These are phyloP conservation scores for Chrysodeixis includens DNA, from an alignment of 2,888 invertebrate species.

Conservation along the genomic window DNA sequence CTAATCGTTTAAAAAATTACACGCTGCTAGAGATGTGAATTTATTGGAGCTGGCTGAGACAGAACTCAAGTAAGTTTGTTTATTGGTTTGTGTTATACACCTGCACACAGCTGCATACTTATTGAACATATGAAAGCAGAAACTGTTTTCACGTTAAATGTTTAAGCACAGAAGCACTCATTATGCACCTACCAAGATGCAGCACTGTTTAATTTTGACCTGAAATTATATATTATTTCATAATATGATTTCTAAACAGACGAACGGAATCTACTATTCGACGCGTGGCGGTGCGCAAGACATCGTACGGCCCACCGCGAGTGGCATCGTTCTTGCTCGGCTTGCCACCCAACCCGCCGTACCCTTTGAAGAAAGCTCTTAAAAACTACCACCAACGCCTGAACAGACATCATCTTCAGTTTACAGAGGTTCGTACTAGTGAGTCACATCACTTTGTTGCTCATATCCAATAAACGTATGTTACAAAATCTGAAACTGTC, in stretches of 20 bases:
- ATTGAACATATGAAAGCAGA: neutral
- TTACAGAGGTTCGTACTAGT: conserved; percentile 74
- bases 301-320: conserved; percentile 79
- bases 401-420: conserved; percentile 80
- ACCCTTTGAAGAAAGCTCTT: conserved; percentile 82
- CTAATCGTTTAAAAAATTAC: conserved; percentile 59
- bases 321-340: conserved; percentile 83
- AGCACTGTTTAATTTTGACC: no score
- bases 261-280: conserved; percentile 77
- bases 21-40: conserved; percentile 80
- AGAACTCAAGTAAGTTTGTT: conserved; percentile 73
- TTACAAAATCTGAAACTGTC: no score
- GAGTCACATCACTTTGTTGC: neutral
- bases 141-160: neutral
- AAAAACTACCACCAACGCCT: conserved; percentile 78
- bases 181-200: neutral
- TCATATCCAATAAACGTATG: no score
- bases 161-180: neutral
- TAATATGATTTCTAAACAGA: conserved; percentile 66
- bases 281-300: conserved; percentile 65
- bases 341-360: conserved; percentile 79
- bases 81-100: neutral
- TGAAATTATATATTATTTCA: no score
- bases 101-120: no score
- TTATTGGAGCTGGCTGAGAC: conserved; percentile 75